Percentiles rank a stretch among this genome's conserved stretches.
phyloP scores from a whole-genome alignment of 1,140 invertebrate species.

The Neoseiulus cucumeris region DNA sequence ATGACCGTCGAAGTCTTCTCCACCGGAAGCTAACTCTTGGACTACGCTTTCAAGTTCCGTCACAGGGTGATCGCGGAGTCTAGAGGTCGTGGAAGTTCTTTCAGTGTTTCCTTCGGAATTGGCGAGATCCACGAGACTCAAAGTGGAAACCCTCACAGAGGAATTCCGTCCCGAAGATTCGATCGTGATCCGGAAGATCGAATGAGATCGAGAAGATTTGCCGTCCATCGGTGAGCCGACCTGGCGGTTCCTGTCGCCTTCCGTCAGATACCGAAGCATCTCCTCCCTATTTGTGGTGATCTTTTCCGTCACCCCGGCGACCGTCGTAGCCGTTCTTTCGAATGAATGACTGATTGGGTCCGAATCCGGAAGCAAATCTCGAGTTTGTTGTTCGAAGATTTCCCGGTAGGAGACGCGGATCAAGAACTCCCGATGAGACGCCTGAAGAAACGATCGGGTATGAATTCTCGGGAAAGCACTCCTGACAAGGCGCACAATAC shows the following conservation, averaged over 20 bases:
- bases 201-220: slow-evolving; percentile 50
- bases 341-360: slow-evolving; percentile 39
- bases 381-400: slow-evolving; percentile 58
- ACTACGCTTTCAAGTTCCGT: slow-evolving; percentile 51
- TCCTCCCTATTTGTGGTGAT: slow-evolving; percentile 38
- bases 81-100: slow-evolving; percentile 40
- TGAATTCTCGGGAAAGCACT: not conserved
- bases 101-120: slow-evolving; percentile 55
- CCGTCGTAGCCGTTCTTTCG: slow-evolving; percentile 31
- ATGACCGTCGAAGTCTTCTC: not conserved
- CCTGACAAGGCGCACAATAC: too few species aligned
- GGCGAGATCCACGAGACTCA: slow-evolving; percentile 66
- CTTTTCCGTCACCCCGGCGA: slow-evolving; percentile 38
- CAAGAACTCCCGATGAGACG: slow-evolving; percentile 18
- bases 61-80: slow-evolving; percentile 55
- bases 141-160: slow-evolving; percentile 37
- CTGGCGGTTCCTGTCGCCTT: slow-evolving; percentile 44
- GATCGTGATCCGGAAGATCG: slow-evolving; percentile 43
- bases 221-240: slow-evolving; percentile 61
- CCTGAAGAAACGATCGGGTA: slow-evolving; percentile 14
- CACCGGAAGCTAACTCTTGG: slow-evolving; percentile 35
- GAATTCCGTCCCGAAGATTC: not conserved
- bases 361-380: slow-evolving; percentile 41
- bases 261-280: slow-evolving; percentile 38
- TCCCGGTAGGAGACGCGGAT: slow-evolving; percentile 52